These are phyloP conservation scores for Picus viridis DNA, from an alignment of 2,797 vertebrate species.

Conservation along the genomic window DNA sequence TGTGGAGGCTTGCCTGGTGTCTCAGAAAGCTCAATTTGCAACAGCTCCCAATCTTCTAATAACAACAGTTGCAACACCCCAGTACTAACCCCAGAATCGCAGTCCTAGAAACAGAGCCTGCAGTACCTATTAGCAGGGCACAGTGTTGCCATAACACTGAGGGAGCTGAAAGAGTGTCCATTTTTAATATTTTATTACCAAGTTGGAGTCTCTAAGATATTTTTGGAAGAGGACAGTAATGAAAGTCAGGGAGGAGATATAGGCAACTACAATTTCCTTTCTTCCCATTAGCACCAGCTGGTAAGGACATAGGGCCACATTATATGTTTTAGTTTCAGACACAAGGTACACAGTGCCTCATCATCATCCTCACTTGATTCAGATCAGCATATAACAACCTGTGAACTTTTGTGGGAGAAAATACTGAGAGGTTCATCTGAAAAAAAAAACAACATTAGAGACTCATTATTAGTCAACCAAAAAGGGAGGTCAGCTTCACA, in stretches of 20 bases:
- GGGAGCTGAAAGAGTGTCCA: background rate
- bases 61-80: background rate
- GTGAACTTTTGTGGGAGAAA: background rate
- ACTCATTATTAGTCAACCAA: background rate
- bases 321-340: background rate
- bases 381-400: background rate
- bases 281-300: background rate
- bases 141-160: background rate
- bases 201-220: background rate
- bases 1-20: background rate
- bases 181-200: background rate
- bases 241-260: background rate
- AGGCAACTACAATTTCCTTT: background rate
- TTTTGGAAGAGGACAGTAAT: background rate
- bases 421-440: background rate
- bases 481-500: background rate
- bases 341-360: background rate
- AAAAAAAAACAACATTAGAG: background rate
- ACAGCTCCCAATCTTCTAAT: background rate
- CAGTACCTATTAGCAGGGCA: background rate
- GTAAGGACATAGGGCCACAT: background rate
- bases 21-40: background rate
- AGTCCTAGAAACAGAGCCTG: background rate
- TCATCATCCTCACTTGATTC: background rate
- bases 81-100: background rate